Evolutionary conservation across 2,888 invertebrate species (phyloP), one percentile per base, ranked within the genome.

Genomic region (Stegophylla sp.): DNA sequence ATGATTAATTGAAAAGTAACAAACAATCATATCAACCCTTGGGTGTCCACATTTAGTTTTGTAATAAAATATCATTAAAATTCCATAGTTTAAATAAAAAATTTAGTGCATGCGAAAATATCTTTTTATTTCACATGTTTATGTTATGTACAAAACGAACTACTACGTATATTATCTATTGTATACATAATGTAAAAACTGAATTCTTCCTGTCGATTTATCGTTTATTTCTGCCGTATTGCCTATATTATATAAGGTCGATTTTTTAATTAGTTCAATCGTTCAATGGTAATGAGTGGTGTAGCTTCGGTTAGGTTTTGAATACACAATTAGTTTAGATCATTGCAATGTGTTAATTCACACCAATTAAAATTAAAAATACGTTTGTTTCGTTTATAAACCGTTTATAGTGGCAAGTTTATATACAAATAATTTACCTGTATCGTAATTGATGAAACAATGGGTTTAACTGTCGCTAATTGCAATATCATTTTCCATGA

Each of bases 331-430:
- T 43, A 43, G 59, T 59, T 59, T 59, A 43, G 15, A 20, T 73
- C 64, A 5, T 63, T 63, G 28, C 28, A n/a, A n/a, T 28, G 51
- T 51, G 28, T 51, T 69, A 26, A 41, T 61, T 73, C 45, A 48
- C 61, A 45, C 12, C 45, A 63, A 75, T 75, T 75, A 75, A 10
- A 34, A 23, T 73, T 61, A 17, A 23, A 51, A 75, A 63, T 51
- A 28, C 3, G 20, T 10, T 13, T 28, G 20, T 74, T 20, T 34
- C 1, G 12, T 34, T 20, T 13, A 74, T 63, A 63, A 17, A 34
- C 17, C n/a, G 48, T 28, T 74, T 28, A 75, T 75, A 48, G 48
- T 45, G 13, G 20, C 51, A 28, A 12, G 45, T 20, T 48, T 48
- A 63, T 48, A 67, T 28, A 5, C n/a, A n/a, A n/a, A n/a, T n/a